Evolutionary conservation across 2,797 vertebrate species (phyloP), one percentile per base, ranked within the genome.

Genomic region (Pelodytes ibericus): DNA sequence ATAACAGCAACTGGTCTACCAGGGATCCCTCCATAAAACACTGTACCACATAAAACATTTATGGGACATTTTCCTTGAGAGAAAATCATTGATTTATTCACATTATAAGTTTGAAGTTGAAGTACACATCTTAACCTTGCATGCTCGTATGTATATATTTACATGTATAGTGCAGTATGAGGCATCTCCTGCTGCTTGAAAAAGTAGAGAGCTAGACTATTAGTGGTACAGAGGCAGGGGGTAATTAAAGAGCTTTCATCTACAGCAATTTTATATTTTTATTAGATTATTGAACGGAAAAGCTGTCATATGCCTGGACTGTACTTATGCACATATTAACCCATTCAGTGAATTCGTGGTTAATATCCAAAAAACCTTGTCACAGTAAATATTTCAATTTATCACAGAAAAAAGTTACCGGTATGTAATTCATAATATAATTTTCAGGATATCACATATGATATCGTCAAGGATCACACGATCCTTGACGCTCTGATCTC

Each of bases 51-150:
- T 74, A 60, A 71, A 78, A 72, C 51, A 60, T 72, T 72, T 60
- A 78, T 29, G 36, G 67, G 33, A 29, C 36, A 66, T 22, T 62
- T 47, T 7, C 59, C 15, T 22, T 31, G 51, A 75, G 22, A 67
- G 65, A 70, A 66, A 36, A 13, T 22, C 47, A 71, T 64, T 77
- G 67, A 77, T 67, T 67, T 67, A 67, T 67, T 67, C 44, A 53
- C 26, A 20, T 20, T 47, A 53, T 53, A 53, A 3, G 49, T 53
- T 53, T 53, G 5, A 3, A 44, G 41, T 3, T 53, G 6, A 11
- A 53, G 22, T n/a, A 22, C 49, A 53, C 16, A 53, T 53, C 6
- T 53, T 53, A 53, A 53, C 49, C 11, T 9, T 53, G 49, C 20
- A 24, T 25, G 20, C 11, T 9, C 16, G 11, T 53, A 24, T 22